Evolutionary conservation across 35 echinoderm and acorn worm species (phyloP), one percentile per base, ranked within the genome.

Genomic region (Patiria miniata): DNA sequence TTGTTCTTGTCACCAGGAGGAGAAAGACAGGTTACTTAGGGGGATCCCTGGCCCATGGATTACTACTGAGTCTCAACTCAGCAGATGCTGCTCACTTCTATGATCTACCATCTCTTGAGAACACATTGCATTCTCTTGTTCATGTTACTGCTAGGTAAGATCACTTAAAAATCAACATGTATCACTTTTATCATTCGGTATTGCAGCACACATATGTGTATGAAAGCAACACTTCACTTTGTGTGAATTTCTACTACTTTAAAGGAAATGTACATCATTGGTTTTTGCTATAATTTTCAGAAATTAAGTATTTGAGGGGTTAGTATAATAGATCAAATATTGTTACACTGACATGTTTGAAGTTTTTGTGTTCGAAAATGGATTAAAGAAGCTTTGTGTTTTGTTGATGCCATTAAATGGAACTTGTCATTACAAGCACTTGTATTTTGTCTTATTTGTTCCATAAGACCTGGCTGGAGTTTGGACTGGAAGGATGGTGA

Each of bases 401-500:
- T n/a, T n/a, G n/a, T n/a, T n/a, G n/a, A n/a, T n/a, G n/a, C n/a
- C n/a, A n/a, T n/a, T n/a, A n/a, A n/a, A n/a, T n/a, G n/a, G n/a
- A n/a, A n/a, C n/a, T n/a, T n/a, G n/a, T n/a, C n/a, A n/a, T n/a
- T n/a, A n/a, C n/a, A n/a, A n/a, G n/a, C n/a, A n/a, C n/a, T n/a
- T n/a, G n/a, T n/a, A n/a, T n/a, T n/a, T n/a, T n/a, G n/a, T n/a
- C n/a, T n/a, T n/a, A n/a, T n/a, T n/a, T n/a, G n/a, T n/a, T n/a
- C n/a, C n/a, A n/a, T n/a, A n/a, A 99, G 96, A 60, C 81, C 89
- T 94, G 96, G 93, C 16, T 99, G 96, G 96, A 99, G 96, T 87
- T 58, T 95, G n/a, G 96, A 94, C 34, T 99, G 96, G 86, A 79
- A 59, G 12, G 96, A 89, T 29, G 93, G 85, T 12, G 96, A 99